phyloP scores from a whole-genome alignment of 2,888 invertebrate genomes.

The Gerris lacustris region DNA sequence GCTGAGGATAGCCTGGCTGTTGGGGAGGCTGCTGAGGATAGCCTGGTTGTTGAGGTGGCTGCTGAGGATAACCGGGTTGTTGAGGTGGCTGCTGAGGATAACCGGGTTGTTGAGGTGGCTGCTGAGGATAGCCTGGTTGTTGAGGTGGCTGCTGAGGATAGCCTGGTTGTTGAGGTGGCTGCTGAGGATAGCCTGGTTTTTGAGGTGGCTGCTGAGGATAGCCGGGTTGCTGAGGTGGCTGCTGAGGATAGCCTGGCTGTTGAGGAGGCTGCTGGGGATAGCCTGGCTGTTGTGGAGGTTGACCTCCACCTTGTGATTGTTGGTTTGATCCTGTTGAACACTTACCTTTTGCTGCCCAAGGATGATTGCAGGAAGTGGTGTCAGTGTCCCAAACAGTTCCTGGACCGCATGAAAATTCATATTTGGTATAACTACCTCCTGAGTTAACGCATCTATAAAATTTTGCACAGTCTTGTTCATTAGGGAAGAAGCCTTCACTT shows the following conservation, averaged over 20 bases:
- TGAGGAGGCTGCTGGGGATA: conserved; percentile 11
- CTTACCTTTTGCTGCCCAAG: conserved; percentile 35
- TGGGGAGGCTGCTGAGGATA: conserved; percentile 13
- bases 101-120: background rate
- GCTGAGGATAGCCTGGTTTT: conserved; percentile 13
- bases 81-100: conserved; percentile 5
- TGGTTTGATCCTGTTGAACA: conserved; percentile 11
- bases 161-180: conserved; percentile 13
- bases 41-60: conserved; percentile 14
- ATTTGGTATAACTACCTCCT: conserved; percentile 40
- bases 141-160: conserved; percentile 14
- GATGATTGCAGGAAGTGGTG: conserved; percentile 49
- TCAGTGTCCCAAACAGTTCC: conserved; percentile 58
- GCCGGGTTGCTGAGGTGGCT: conserved; percentile 19
- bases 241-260: conserved; percentile 14
- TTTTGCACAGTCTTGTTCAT: conserved; percentile 48
- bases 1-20: conserved; percentile 15
- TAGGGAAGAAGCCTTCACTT: conserved; percentile 50
- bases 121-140: background rate
- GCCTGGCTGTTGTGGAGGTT: conserved; percentile 12
- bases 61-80: conserved; percentile 17
- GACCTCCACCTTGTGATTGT: conserved; percentile 13
- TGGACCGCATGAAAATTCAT: conserved; percentile 50
- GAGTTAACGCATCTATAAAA: conserved; percentile 53
- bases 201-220: conserved; percentile 16